Conservation (phyloP, 2,113 vertebrate species). For the Ondatra zibethicus region DNA sequence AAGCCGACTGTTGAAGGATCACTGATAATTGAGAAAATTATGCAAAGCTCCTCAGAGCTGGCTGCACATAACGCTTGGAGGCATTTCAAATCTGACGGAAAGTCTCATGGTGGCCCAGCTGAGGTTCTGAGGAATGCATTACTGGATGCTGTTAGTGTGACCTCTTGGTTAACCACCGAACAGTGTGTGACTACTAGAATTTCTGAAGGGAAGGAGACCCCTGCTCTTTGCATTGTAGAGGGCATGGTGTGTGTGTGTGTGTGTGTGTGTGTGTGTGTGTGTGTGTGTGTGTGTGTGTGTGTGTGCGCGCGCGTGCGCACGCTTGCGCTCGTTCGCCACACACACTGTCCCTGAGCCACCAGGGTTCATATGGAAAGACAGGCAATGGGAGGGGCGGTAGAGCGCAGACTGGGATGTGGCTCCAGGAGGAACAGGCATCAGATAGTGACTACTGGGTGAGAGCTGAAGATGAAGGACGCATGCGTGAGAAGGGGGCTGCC, state of each 20-base stretch:
- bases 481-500: rapidly evolving
- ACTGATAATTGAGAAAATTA: constrained; percentile 89
- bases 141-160: background rate
- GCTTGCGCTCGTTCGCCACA: too few species aligned
- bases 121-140: background rate
- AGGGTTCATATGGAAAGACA: background rate
- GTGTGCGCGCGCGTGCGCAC: too few species aligned
- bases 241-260: background rate
- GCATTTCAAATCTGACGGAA: background rate
- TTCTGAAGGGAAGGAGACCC: background rate
- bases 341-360: background rate
- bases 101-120: background rate
- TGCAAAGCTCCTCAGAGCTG: constrained; percentile 74
- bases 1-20: constrained; percentile 92
- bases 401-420: background rate
- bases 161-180: background rate
- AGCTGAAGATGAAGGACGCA: background rate
- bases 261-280: background rate
- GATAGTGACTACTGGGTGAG: background rate
- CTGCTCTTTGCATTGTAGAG: background rate
- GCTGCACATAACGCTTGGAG: background rate
- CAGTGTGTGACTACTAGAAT: background rate
- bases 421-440: background rate
- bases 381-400: background rate
- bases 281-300: background rate